Percentiles rank a stretch among this genome's conserved stretches.
These are phyloP conservation scores for Verasper variegatus DNA, from an alignment of 2,113 vertebrate genomes.

Conservation along the genomic window DNA sequence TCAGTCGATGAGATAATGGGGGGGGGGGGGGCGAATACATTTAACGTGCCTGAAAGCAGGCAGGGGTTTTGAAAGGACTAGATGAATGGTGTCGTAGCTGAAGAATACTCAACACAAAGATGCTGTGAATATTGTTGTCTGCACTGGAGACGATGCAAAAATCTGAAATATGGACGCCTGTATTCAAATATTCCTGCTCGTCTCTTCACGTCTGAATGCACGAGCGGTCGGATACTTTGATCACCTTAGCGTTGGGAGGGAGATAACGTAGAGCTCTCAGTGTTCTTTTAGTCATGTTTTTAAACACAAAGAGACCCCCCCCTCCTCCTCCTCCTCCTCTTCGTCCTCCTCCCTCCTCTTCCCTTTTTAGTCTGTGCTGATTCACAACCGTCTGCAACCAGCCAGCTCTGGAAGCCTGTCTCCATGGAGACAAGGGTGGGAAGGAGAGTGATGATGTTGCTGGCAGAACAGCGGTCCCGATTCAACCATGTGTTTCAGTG, in stretches of 20 bases:
- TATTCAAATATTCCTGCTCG: background rate
- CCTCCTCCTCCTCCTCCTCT: background rate
- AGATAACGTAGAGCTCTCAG: slow-evolving; percentile 48
- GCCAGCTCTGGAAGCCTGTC: slow-evolving; percentile 76
- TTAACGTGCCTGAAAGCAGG: background rate
- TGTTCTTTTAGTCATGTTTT: slow-evolving; percentile 64
- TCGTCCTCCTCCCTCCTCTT: slow-evolving; percentile 5
- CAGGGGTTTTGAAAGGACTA: background rate
- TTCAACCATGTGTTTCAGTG: slow-evolving; percentile 64
- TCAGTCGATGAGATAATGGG: background rate
- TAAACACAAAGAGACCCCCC: slow-evolving; percentile 68
- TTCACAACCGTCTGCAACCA: slow-evolving; percentile 78
- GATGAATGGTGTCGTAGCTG: background rate
- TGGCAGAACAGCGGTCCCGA: slow-evolving; percentile 73
- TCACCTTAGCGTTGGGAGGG: slow-evolving; percentile 28
- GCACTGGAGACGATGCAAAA: background rate
- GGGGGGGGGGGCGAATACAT: background rate
- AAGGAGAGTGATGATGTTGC: slow-evolving; percentile 78
- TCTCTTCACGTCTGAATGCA: slow-evolving; percentile 17
- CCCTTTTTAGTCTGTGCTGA: slow-evolving; percentile 74
- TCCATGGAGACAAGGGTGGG: slow-evolving; percentile 83
- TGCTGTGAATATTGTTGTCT: background rate
- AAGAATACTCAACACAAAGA: background rate
- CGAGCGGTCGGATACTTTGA: slow-evolving; percentile 28
- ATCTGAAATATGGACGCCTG: slow-evolving; percentile 1